These are phyloP conservation scores for Cyphomyrus plagiostoma DNA, from an alignment of 2,113 vertebrate genomes.

Conservation along the genomic window DNA sequence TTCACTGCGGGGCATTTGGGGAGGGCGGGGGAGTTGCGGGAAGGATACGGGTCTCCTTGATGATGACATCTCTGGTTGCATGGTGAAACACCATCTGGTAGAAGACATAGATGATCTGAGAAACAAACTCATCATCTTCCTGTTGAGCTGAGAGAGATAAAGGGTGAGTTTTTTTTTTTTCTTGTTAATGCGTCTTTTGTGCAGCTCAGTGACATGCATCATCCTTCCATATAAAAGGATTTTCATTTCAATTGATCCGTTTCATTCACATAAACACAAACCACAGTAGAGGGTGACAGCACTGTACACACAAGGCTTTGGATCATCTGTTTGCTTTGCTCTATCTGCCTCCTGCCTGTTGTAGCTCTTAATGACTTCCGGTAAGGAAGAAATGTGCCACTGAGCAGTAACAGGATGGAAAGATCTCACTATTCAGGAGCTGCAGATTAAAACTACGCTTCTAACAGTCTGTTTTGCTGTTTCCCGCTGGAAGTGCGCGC, in stretches of 20 bases:
- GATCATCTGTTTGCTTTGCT: not conserved
- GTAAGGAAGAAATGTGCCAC: not conserved
- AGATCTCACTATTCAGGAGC: not conserved
- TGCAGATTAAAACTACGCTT: not conserved
- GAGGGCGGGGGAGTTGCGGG: not conserved
- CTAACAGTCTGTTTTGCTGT: not conserved
- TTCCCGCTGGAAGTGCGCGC: not conserved
- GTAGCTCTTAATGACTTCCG: slow-evolving; percentile 5
- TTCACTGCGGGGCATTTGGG: not conserved
- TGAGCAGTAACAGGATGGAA: not conserved
- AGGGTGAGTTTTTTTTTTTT: not conserved
- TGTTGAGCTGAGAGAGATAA: slow-evolving; percentile 70
- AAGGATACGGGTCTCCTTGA: slow-evolving; percentile 97
- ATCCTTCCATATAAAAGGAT: not conserved
- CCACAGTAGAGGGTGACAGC: not conserved
- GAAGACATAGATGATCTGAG: slow-evolving; percentile 98
- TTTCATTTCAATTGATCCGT: not conserved
- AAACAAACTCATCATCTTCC: slow-evolving; percentile 97
- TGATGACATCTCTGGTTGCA: slow-evolving; percentile 94
- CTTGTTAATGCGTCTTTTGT: not conserved
- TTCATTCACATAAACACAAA: not conserved
- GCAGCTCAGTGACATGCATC: not conserved
- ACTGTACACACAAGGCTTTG: not conserved
- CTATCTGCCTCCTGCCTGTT: not conserved
- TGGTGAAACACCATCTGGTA: slow-evolving; percentile 99